Percentiles rank a stretch among this genome's conserved stretches.
Evolutionary conservation across 1,140 invertebrate species (phyloP).

Genomic region (Pseudomyrmex flavicornis): DNA sequence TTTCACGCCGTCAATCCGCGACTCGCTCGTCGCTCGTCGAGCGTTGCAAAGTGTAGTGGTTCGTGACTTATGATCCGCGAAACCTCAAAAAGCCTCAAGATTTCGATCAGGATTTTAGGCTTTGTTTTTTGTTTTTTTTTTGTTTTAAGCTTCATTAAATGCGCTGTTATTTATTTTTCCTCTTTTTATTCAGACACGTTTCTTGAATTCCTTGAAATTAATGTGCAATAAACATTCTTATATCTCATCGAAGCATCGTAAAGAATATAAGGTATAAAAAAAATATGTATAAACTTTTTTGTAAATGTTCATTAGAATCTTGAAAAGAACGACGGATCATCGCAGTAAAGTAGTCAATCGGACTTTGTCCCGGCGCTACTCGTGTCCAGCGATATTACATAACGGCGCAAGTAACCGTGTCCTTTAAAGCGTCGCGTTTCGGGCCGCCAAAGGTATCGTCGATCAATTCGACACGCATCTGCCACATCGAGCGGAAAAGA

Average conservation of each 20-base stretch:
- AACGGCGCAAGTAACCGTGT: constrained; percentile 51
- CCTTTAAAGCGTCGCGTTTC: constrained; percentile 44
- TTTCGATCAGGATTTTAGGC: not conserved
- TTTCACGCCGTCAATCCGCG: constrained; percentile 26
- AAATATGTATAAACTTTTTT: too few species aligned
- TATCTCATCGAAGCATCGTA: too few species aligned
- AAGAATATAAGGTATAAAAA: too few species aligned
- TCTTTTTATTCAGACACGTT: not conserved
- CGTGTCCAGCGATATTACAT: constrained; percentile 44
- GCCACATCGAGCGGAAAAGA: constrained; percentile 47
- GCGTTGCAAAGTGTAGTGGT: constrained; percentile 27
- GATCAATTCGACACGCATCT: constrained; percentile 55
- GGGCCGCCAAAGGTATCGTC: constrained; percentile 38
- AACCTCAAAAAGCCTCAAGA: not conserved
- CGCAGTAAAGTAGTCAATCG: constrained; percentile 30
- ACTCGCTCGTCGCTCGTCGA: not conserved
- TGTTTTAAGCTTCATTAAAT: not conserved
- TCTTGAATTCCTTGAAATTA: not conserved
- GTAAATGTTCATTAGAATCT: not conserved
- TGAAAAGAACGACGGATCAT: constrained; percentile 36
- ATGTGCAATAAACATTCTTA: not conserved
- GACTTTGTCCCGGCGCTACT: constrained; percentile 28
- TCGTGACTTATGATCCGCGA: constrained; percentile 9
- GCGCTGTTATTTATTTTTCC: not conserved
- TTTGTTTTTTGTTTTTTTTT: not conserved